Evolutionary conservation across 2,113 vertebrate species (phyloP).

Genomic region (Micronycteris hirsuta): DNA sequence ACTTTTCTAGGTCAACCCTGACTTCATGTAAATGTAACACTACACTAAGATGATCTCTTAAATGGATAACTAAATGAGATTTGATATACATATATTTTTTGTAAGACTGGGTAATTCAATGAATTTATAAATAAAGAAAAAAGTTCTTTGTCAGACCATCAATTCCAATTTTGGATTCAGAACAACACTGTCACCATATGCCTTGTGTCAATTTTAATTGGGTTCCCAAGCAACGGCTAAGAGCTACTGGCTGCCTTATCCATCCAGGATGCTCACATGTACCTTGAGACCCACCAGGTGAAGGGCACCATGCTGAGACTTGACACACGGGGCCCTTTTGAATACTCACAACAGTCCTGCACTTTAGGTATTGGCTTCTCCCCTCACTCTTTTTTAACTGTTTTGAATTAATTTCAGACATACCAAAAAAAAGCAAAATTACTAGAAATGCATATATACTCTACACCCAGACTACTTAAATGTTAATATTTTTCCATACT

Average conservation of each 20-base stretch:
- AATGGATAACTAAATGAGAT: neutral
- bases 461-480: neutral
- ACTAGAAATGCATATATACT: neutral
- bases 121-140: neutral
- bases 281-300: neutral
- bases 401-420: conserved; percentile 18
- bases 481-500: neutral
- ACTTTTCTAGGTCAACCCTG: neutral
- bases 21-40: neutral
- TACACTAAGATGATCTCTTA: neutral
- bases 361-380: neutral
- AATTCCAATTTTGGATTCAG: neutral
- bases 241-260: neutral
- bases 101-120: neutral
- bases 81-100: neutral
- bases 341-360: neutral
- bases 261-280: neutral
- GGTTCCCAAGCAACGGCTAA: neutral
- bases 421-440: neutral
- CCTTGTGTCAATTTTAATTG: neutral
- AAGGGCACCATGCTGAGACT: neutral
- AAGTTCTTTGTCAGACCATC: neutral
- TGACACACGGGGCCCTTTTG: neutral
- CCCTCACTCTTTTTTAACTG: neutral
- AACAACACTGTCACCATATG: neutral